Evolutionary conservation across 2,113 vertebrate genomes (phyloP).

Genomic region (Thamnophis sirtalis): DNA sequence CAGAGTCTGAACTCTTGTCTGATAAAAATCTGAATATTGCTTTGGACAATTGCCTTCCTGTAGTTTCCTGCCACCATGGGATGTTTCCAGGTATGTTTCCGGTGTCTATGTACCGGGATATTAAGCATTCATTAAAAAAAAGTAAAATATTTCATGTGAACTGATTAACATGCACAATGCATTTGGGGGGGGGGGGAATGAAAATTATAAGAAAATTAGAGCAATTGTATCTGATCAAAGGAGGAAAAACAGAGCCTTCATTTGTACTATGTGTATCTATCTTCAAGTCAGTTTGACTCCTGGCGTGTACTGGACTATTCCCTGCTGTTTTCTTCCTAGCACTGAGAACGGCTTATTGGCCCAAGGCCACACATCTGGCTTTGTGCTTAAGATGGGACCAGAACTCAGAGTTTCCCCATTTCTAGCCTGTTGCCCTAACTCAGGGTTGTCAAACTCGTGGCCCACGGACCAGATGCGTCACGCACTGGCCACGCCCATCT

Average conservation of each 20-base stretch:
- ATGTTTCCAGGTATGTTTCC: conserved; percentile 22
- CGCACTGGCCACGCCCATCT: too few species aligned
- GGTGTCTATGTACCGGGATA: neutral
- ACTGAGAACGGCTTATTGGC: neutral
- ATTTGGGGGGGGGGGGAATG: neutral
- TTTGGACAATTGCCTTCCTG: conserved; percentile 15
- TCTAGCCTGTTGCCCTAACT: neutral
- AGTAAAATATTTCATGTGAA: neutral
- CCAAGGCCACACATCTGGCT: neutral
- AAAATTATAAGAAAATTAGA: neutral
- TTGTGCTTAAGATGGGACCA: neutral
- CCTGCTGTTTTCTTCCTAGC: neutral
- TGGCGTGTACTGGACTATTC: neutral
- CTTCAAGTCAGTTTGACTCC: neutral
- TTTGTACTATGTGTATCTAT: neutral
- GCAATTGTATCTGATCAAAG: neutral
- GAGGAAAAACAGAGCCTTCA: neutral
- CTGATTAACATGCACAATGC: neutral
- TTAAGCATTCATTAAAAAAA: neutral
- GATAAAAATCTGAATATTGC: conserved; percentile 9
- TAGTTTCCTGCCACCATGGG: conserved; percentile 16
- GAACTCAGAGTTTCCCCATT: neutral
- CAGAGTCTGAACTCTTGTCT: neutral
- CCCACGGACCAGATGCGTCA: too few species aligned
- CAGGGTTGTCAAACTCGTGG: too few species aligned